phyloP scores from a whole-genome alignment of 2,113 vertebrate genomes.

The Phalacrocorax pelagicus region DNA sequence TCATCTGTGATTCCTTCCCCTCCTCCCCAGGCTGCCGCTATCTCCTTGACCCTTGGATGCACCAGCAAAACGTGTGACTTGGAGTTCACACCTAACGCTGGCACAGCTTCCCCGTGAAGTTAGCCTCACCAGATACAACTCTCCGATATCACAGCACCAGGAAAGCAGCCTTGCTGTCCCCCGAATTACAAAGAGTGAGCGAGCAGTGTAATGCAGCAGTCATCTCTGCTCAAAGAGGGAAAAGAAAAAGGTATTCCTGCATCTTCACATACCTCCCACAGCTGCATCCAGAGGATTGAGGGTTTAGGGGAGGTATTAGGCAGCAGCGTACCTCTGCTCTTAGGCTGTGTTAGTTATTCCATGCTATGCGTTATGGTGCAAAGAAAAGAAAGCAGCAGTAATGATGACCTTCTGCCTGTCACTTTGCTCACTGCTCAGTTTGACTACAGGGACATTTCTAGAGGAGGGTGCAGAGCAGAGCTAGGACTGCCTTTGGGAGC shows the following conservation, averaged over 20 bases:
- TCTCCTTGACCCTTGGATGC: constrained; percentile 21
- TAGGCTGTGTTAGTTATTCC: not conserved
- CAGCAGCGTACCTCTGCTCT: not conserved
- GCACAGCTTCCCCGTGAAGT: not conserved
- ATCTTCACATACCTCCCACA: not conserved
- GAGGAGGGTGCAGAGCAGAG: not conserved
- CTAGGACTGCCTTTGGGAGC: not conserved
- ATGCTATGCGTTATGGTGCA: fast-evolving
- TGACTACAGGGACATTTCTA: not conserved
- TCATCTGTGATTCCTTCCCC: not conserved
- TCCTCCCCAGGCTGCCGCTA: not conserved
- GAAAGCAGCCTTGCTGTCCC: not conserved
- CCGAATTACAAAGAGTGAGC: not conserved
- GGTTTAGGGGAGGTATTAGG: not conserved
- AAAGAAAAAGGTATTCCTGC: not conserved
- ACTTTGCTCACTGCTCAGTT: not conserved
- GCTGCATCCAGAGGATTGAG: not conserved
- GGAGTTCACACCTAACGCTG: not conserved
- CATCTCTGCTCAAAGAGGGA: not conserved
- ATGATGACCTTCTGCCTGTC: not conserved
- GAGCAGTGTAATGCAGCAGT: not conserved
- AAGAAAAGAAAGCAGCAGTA: not conserved
- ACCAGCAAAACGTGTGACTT: not conserved
- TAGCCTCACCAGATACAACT: not conserved
- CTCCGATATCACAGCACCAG: not conserved